Percentiles rank a stretch among this genome's conserved stretches.
Evolutionary conservation across 2,113 vertebrate species (phyloP).

Genomic region (Pholis gunnellus): DNA sequence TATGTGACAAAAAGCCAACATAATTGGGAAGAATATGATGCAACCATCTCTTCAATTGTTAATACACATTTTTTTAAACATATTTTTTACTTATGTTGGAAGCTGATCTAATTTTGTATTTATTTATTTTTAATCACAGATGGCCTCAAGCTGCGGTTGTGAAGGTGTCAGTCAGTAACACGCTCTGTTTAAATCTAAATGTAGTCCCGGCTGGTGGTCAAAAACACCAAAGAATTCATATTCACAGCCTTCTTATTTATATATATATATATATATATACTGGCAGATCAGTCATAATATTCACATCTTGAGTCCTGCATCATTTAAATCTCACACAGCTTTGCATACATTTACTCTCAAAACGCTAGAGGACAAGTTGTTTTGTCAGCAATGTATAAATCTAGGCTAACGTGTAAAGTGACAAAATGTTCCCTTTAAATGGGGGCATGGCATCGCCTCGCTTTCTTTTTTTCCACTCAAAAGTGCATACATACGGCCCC

Average conservation of each 20-base stretch:
- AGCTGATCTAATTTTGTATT: not conserved
- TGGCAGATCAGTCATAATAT: not conserved
- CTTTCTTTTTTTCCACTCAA: conserved; percentile 22
- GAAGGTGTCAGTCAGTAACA: not conserved
- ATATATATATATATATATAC: not conserved
- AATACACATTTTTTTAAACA: not conserved
- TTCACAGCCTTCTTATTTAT: not conserved
- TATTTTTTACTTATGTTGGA: not conserved
- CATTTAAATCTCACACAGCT: conserved; percentile 9
- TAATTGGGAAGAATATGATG: not conserved
- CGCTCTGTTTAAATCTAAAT: conserved; percentile 14
- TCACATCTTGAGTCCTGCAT: not conserved
- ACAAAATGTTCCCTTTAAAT: conserved; percentile 40
- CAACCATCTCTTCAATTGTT: not conserved
- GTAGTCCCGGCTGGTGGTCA: not conserved
- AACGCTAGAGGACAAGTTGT: conserved; percentile 41
- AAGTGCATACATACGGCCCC: conserved; percentile 51
- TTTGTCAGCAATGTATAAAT: conserved; percentile 40
- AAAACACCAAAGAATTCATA: not conserved
- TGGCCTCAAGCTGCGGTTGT: not conserved
- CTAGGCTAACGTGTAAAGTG: conserved; percentile 13
- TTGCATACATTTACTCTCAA: not conserved
- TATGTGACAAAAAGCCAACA: not conserved
- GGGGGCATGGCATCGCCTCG: conserved; percentile 8
- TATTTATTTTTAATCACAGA: not conserved